Percentiles rank a stretch among this genome's conserved stretches.
Evolutionary conservation across 2,888 invertebrate species (phyloP).

Genomic region (Drosophila austrosaltans): DNA sequence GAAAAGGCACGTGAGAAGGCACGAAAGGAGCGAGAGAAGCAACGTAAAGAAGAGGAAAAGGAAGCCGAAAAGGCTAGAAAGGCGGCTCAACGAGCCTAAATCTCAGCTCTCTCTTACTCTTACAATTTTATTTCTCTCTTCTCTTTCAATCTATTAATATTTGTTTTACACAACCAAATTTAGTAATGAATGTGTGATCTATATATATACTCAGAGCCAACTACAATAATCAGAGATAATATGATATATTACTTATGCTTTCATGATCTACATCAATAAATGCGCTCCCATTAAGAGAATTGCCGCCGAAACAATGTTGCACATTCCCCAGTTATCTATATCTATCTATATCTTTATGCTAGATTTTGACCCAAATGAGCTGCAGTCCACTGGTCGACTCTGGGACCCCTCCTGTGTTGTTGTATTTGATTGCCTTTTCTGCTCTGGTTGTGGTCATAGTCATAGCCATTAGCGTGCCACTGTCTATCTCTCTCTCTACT

Average conservation of each 20-base stretch:
- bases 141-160: too few relatives aligned
- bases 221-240: neutral
- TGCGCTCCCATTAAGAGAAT: constrained; percentile 6
- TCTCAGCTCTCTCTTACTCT: too few relatives aligned
- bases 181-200: too few relatives aligned
- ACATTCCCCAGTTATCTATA: neutral
- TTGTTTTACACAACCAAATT: too few relatives aligned
- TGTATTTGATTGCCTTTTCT: constrained; percentile 19
- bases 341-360: neutral
- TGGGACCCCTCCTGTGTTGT: neutral
- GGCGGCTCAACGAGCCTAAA: constrained; percentile 31
- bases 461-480: constrained; percentile 24
- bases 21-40: constrained; percentile 43
- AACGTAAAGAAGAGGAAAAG: constrained; percentile 37
- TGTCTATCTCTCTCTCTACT: neutral
- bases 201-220: too few relatives aligned
- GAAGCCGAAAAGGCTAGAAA: constrained; percentile 33
- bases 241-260: too few relatives aligned
- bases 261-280: constrained; percentile 4
- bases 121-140: neutral
- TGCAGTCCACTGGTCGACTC: constrained; percentile 9
- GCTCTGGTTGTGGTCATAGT: constrained; percentile 2
- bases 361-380: constrained; percentile 48
- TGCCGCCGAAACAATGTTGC: constrained; percentile 7
- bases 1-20: constrained; percentile 37